phyloP scores from a whole-genome alignment of 2,797 vertebrate genomes.

The Mionectes olivaceus region DNA sequence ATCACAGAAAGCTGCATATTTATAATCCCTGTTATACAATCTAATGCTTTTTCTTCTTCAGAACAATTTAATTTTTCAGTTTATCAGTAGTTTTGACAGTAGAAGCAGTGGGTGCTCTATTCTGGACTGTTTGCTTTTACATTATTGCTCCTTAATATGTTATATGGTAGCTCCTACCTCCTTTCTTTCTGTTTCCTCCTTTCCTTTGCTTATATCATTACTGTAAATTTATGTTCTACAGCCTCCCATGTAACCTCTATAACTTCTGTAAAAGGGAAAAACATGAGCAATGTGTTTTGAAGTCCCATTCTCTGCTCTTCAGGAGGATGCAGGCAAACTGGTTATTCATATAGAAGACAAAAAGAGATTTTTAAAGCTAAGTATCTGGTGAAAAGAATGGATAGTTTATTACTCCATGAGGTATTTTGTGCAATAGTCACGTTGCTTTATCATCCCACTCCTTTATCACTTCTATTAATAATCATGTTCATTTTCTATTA shows the following conservation, averaged over 20 bases:
- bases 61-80: conserved; percentile 5
- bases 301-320: neutral
- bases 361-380: neutral
- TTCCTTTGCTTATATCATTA: neutral
- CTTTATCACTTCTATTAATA: conserved; percentile 47
- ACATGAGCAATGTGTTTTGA: neutral
- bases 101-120: neutral
- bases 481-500: conserved; percentile 23
- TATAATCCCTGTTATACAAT: neutral
- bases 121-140: neutral
- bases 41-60: neutral
- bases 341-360: neutral
- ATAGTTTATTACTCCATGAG: neutral
- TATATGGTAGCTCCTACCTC: neutral
- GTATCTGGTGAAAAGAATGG: neutral
- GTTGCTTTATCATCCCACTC: conserved; percentile 15
- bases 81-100: neutral
- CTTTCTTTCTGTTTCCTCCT: neutral
- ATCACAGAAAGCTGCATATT: neutral
- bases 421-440: neutral
- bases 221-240: conserved; percentile 10
- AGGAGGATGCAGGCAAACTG: neutral
- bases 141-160: neutral
- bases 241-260: neutral
- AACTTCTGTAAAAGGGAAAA: neutral